Conservation (phyloP, 2,888 invertebrate species). For the Amphimallon solstitiale region DNA sequence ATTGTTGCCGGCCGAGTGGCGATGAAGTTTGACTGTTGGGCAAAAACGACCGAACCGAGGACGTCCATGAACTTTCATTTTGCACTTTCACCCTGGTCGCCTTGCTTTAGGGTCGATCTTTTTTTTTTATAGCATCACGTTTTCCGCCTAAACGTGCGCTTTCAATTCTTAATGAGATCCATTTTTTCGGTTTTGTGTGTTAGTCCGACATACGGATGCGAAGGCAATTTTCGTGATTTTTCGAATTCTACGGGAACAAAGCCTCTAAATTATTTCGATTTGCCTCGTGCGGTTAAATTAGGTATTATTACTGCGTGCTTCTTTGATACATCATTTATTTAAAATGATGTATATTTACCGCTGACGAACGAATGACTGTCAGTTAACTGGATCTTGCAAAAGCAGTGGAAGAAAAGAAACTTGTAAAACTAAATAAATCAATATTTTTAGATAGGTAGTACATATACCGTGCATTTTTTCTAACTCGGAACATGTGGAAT, state of each 20-base stretch:
- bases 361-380: too few relatives aligned
- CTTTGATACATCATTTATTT: too few relatives aligned
- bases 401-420: too few relatives aligned
- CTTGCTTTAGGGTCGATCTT: slow-evolving; percentile 12
- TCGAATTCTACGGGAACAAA: neutral
- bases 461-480: too few relatives aligned
- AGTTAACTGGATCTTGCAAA: too few relatives aligned
- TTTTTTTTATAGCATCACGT: slow-evolving; percentile 8
- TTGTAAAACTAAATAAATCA: too few relatives aligned
- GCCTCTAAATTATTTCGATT: neutral
- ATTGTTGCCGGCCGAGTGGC: slow-evolving; percentile 41
- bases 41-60: slow-evolving; percentile 38
- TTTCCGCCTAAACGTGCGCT: slow-evolving; percentile 6
- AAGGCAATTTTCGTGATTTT: neutral
- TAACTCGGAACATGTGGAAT: too few relatives aligned
- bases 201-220: neutral
- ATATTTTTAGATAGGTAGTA: too few relatives aligned
- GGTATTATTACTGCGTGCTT: too few relatives aligned
- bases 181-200: slow-evolving; percentile 3
- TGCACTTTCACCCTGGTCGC: slow-evolving; percentile 22
- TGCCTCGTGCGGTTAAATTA: too few relatives aligned
- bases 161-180: slow-evolving; percentile 6
- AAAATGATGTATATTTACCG: too few relatives aligned
- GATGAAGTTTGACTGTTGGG: slow-evolving; percentile 42
- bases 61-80: slow-evolving; percentile 21